Evolutionary conservation across 2,888 invertebrate species (phyloP), one percentile per base, ranked within the genome.

Genomic region (Callimorpha dominula): DNA sequence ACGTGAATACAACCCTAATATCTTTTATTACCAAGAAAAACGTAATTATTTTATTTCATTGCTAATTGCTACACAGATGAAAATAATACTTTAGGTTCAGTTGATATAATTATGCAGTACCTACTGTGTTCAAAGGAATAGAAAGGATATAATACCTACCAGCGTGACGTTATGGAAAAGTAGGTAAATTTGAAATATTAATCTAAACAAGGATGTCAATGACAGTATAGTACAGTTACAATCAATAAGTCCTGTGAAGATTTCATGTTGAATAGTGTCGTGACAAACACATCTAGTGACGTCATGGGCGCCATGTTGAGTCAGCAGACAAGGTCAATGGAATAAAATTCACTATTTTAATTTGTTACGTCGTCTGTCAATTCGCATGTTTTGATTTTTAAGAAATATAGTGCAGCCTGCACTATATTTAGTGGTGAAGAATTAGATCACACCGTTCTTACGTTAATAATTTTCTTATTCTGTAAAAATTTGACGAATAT

Each of bases 291-390:
- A 50, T 65, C 63, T 20, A 79, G 77, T 84, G 74, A 81, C 83
- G 85, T 83, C 81, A 85, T 76, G 72, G 75, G 78, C 81, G 83
- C 85, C 86, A 85, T 84, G 80, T 84, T 87, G 85, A 83, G 78
- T 83, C 81, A 83, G 78, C 80, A 76, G 78, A 83, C 79, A 93
- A 93, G 92, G 92, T 83, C 92, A 90, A 87, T 86, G 77, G 76
- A 68, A 80, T 71, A 74, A 70, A 20, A 57, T 57, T 57, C 57
- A 12, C 9, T 71, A 73, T 65, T 68, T 70, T 60, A 81, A 85
- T 85, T 81, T 84, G 84, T 79, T 75, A 78, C 77, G 40, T 42
- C 12, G 8, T 7, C 5, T 50, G 50, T 15, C 50, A 0, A 15
- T 15, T 49, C 12, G 9, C 3, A 50, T 50, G 4, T 50, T 3